Conservation (phyloP, 1,140 invertebrate species). For the Apis laboriosa region DNA sequence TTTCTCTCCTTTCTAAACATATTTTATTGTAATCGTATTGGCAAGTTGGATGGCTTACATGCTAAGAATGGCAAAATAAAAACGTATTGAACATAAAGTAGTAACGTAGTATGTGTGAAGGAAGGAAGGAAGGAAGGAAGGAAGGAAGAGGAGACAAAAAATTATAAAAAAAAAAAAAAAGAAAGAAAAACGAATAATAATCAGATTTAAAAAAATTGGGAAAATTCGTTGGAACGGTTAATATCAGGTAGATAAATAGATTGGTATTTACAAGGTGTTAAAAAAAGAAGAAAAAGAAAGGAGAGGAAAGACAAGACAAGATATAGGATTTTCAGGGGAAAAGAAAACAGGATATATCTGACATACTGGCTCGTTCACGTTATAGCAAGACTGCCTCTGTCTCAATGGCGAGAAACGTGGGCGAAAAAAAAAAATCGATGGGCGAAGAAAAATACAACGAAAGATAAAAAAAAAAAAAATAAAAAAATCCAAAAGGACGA, state of each 20-base stretch:
- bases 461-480: background rate
- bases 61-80: conserved; percentile 74
- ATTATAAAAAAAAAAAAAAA: background rate
- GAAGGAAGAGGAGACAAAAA: background rate
- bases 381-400: conserved; percentile 52
- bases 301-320: conserved; percentile 5
- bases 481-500: background rate
- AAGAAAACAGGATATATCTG: conserved; percentile 3
- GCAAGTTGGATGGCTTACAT: conserved; percentile 79
- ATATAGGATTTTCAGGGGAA: conserved; percentile 18
- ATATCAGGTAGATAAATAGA: conserved; percentile 69
- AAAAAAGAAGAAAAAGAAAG: conserved; percentile 44
- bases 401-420: conserved; percentile 40
- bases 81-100: conserved; percentile 67
- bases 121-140: background rate
- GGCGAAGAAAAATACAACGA: background rate
- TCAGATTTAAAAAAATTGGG: background rate
- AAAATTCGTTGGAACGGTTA: conserved; percentile 44
- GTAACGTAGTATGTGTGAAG: conserved; percentile 71
- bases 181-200: background rate
- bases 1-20: conserved; percentile 73
- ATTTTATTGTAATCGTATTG: conserved; percentile 78
- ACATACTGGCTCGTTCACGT: conserved; percentile 62
- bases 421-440: background rate
- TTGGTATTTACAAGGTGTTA: conserved; percentile 75